Percentiles rank a stretch among this genome's conserved stretches.
These are phyloP conservation scores for Empidonax alnorum DNA, from an alignment of 2,113 vertebrate genomes.

Conservation along the genomic window DNA sequence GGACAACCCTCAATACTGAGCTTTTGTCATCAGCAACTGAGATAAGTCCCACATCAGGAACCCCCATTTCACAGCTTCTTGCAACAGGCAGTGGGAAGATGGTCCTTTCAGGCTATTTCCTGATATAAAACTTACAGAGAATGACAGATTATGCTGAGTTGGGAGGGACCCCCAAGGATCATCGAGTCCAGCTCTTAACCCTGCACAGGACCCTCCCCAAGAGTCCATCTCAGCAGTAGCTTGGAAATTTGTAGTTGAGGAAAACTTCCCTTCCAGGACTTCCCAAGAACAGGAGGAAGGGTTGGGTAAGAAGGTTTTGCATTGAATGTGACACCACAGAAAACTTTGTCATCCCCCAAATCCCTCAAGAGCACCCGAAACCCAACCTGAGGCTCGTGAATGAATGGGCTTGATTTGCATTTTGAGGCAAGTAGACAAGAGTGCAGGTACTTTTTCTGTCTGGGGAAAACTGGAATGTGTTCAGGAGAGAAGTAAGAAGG, in stretches of 20 bases:
- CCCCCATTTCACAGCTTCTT: not conserved
- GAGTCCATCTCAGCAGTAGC: not conserved
- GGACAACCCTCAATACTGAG: not conserved
- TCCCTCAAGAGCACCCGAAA: not conserved
- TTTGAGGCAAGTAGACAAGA: not conserved
- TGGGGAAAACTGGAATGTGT: conserved; percentile 31
- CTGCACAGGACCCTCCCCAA: not conserved
- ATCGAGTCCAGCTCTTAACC: not conserved
- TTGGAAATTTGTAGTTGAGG: not conserved
- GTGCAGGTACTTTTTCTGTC: not conserved
- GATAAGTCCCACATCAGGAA: not conserved
- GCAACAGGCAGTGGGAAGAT: not conserved
- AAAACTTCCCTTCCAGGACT: not conserved
- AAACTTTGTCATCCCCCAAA: not conserved
- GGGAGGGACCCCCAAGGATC: not conserved
- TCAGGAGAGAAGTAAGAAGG: not conserved
- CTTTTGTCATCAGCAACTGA: not conserved
- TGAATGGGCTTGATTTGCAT: not conserved
- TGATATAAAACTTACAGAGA: not conserved
- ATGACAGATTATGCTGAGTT: not conserved
- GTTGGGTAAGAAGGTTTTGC: not conserved
- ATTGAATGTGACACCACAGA: not conserved
- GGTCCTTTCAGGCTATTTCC: not conserved
- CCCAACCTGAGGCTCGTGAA: not conserved
- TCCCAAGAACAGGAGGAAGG: not conserved